Conservation (phyloP, 2,888 invertebrate genomes). For the Aromia moschata region DNA sequence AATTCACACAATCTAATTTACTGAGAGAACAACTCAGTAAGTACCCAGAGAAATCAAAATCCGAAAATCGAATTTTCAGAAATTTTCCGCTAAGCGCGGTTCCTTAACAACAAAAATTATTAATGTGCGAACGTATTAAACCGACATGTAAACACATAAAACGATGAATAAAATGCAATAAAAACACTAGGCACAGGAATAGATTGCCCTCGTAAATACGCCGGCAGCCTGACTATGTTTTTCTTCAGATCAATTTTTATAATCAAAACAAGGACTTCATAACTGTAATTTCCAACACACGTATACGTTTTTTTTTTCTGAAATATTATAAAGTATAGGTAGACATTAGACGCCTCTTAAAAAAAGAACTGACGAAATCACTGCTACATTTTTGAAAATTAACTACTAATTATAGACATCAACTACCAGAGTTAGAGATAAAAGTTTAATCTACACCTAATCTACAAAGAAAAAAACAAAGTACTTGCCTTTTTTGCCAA, state of each 20-base stretch:
- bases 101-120: conserved; percentile 1
- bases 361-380: conserved; percentile 11
- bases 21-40: no score
- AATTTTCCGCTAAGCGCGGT: no score
- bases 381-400: no score
- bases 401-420: no score
- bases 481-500: neutral
- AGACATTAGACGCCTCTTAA: neutral
- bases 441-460: no score
- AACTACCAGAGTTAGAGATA: no score
- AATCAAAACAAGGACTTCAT: conserved; percentile 25
- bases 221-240: conserved; percentile 4
- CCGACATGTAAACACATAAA: conserved; percentile 24
- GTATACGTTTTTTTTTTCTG: no score
- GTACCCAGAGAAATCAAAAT: no score
- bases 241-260: conserved; percentile 26
- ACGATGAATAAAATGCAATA: conserved; percentile 23
- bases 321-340: conserved; percentile 7
- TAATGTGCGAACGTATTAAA: conserved; percentile 3
- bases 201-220: conserved; percentile 20
- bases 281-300: conserved; percentile 21
- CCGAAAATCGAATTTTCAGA: no score
- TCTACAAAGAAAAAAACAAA: neutral
- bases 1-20: no score
- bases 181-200: conserved; percentile 24